phyloP scores from a whole-genome alignment of 2,113 vertebrate genomes.

The Mastomys natalensis region DNA sequence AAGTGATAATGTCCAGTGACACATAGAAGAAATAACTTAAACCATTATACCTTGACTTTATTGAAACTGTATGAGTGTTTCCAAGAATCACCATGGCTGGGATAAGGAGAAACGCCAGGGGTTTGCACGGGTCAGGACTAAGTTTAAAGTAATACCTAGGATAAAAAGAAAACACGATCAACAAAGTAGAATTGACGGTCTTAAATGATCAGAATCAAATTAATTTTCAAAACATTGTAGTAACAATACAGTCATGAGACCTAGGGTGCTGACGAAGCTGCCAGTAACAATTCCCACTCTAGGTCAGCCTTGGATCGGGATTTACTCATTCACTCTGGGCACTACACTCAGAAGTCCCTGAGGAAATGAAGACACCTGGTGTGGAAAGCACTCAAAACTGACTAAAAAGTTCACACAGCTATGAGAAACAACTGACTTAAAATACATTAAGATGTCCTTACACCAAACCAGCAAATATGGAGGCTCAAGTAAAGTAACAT shows the following conservation, averaged over 20 bases:
- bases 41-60: slow-evolving; percentile 90
- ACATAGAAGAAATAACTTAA: slow-evolving; percentile 50
- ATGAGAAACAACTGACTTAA: slow-evolving; percentile 47
- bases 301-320: not conserved
- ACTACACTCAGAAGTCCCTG: not conserved
- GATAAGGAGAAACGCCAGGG: slow-evolving; percentile 89
- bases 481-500: not conserved
- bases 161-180: slow-evolving; percentile 29
- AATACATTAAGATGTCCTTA: not conserved
- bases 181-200: slow-evolving; percentile 29
- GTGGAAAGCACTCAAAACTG: not conserved
- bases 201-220: slow-evolving; percentile 35
- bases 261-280: not conserved
- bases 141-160: slow-evolving; percentile 91
- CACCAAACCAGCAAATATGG: not conserved
- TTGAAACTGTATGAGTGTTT: slow-evolving; percentile 89
- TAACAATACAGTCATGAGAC: not conserved
- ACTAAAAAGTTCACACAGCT: not conserved
- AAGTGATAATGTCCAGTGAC: not conserved
- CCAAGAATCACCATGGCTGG: slow-evolving; percentile 91
- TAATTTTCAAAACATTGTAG: not conserved
- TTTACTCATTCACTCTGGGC: not conserved
- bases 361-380: not conserved
- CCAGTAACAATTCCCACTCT: not conserved
- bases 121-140: slow-evolving; percentile 95